phyloP scores from a whole-genome alignment of 1,140 invertebrate species.

The Heliconius nattereri region DNA sequence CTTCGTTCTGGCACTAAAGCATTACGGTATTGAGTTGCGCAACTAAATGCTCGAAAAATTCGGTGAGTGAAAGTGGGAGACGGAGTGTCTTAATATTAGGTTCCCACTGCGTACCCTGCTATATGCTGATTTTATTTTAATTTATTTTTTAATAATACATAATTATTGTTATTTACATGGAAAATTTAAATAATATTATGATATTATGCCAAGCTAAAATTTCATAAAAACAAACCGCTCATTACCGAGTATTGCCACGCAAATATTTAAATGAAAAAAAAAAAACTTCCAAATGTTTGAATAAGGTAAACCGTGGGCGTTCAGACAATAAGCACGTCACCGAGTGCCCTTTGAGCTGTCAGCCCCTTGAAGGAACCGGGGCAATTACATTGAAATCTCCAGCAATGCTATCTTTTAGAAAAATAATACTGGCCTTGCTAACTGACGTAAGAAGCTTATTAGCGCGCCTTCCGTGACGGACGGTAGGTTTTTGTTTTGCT shows the following conservation, averaged over 20 bases:
- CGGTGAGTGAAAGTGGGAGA: too few relatives aligned
- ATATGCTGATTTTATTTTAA: too few relatives aligned
- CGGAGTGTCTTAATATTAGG: too few relatives aligned
- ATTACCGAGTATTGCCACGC: conserved; percentile 50
- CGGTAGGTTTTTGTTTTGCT: conserved; percentile 53
- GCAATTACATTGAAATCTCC: conserved; percentile 79
- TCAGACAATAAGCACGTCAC: conserved; percentile 76
- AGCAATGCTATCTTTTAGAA: conserved; percentile 76
- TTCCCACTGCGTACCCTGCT: too few relatives aligned
- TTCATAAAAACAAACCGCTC: conserved; percentile 44
- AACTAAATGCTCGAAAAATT: too few relatives aligned
- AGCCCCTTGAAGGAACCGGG: conserved; percentile 74
- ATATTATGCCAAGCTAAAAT: conserved; percentile 23
- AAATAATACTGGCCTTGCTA: conserved; percentile 68
- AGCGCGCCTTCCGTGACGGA: conserved; percentile 60
- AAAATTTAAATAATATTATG: not conserved
- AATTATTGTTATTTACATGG: not conserved
- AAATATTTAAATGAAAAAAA: conserved; percentile 64
- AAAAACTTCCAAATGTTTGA: conserved; percentile 60
- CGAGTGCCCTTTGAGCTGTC: conserved; percentile 75
- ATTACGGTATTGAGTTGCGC: too few relatives aligned
- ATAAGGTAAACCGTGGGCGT: conserved; percentile 72
- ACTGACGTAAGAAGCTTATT: conserved; percentile 75
- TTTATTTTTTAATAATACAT: not conserved
- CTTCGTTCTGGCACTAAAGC: too few relatives aligned